Evolutionary conservation across 1,140 invertebrate species (phyloP), one percentile per base, ranked within the genome.

Genomic region (Telenomus remus): DNA sequence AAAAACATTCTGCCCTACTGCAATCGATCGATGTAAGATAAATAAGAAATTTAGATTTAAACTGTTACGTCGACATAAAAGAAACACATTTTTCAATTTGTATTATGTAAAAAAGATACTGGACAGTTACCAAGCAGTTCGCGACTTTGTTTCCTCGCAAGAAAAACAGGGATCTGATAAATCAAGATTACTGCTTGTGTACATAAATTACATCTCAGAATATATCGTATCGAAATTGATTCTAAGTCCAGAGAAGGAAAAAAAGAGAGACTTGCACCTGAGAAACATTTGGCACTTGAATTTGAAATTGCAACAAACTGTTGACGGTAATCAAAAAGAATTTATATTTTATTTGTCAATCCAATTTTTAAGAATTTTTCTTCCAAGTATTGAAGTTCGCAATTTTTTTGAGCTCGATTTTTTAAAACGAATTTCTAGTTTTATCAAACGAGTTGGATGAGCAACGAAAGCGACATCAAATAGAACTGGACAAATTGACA

Each of bases 161-260:
- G 4, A 57, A 34, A 34, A 39, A 16, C 7, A 73, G 9, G 15
- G 68, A 35, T 39, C 54, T 8, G 11, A 16, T 49, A 42, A 51
- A 14, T 33, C 48, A 14, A 33, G 65, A 19, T 66, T 74, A 55
- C 70, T 80, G 16, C 0, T 69, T 5, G 7, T 44, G 10, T 66
- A 80, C 46, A 50, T 79, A 3, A 71, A 72, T 35, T 76, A 51
- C 27, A 59, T 80, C 7, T 42, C 72, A 50, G 70, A 80, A 11
- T 63, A 46, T 51, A 34, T 59, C 14, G 19, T 79, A 43, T 59
- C 19, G 8, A 59, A 65, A 50, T 50, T 61, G 19, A 27, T 48
- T 8, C 1, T 19, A 15, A 43, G 43, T 6, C 59, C 73, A n/a
- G 44, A 53, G 11, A 39, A 80, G 64, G 65, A 71, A 16, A 55